These are phyloP conservation scores for Calosoma granatense DNA, from an alignment of 1,140 invertebrate genomes.

Conservation along the genomic window DNA sequence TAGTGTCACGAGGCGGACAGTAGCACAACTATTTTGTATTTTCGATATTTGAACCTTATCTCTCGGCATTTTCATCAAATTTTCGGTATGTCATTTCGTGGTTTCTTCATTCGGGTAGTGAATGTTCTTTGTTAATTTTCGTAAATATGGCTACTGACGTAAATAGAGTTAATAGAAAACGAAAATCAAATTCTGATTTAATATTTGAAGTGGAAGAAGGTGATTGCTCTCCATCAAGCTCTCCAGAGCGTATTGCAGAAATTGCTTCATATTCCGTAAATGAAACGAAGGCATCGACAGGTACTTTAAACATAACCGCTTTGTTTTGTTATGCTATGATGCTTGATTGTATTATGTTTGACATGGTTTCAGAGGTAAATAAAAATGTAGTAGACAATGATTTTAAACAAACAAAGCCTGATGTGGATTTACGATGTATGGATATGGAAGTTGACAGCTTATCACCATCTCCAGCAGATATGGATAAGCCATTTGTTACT, in stretches of 20 bases:
- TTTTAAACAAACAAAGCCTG: not conserved
- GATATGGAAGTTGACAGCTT: not conserved
- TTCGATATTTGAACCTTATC: too few relatives aligned
- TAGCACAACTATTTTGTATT: too few relatives aligned
- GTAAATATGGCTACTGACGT: slow-evolving; percentile 16
- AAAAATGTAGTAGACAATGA: not conserved
- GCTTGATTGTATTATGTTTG: too few relatives aligned
- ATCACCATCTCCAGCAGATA: too few relatives aligned
- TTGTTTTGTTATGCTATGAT: too few relatives aligned
- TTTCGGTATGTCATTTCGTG: too few relatives aligned
- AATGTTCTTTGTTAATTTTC: too few relatives aligned
- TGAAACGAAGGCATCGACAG: not conserved
- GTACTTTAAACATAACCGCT: not conserved
- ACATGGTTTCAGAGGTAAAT: too few relatives aligned
- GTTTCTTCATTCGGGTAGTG: too few relatives aligned
- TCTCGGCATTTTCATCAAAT: too few relatives aligned
- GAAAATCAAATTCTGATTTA: slow-evolving; percentile 16
- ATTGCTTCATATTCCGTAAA: not conserved
- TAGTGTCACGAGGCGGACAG: too few relatives aligned
- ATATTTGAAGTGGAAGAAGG: slow-evolving; percentile 20
- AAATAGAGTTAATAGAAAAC: slow-evolving; percentile 16
- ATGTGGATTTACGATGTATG: not conserved
- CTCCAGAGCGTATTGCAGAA: slow-evolving; percentile 15
- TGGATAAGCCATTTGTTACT: slow-evolving; percentile 15
- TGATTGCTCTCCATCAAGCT: slow-evolving; percentile 16